Base-by-base conservation (phyloP, 2,888 invertebrate genomes). In the Parasteatoda lunata region DNA sequence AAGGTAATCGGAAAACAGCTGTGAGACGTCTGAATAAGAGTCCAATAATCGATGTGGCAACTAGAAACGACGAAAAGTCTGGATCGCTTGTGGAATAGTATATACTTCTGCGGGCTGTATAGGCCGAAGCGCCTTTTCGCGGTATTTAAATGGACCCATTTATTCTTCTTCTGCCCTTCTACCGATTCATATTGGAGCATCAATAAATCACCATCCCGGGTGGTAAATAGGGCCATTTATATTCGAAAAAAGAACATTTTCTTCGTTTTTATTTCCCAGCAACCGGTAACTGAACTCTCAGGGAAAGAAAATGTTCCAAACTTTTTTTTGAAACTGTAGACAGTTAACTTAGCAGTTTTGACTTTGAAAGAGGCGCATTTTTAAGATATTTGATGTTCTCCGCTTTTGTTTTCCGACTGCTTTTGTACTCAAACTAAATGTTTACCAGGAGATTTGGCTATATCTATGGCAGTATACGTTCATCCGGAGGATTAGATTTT, bases 81-180 rank as follows among this genome's bases (percentile, higher is more conserved):
- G 47, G n/a, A 68, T 15, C 66, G 47, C 13, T 30, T 47, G 69
- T 45, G 51, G 51, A 71, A 72, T 52, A 52, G 72, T 51, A 73
- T 72, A 72, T 73, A 59, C 72, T 30, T 65, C 77, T 64, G 81
- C 68, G 76, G 9, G 59, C 59, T 9, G 59, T 59, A n/a, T n/a
- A 59, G 59, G 11, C 30, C n/a, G n/a, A n/a, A 59, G 59, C 65
- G 75, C 69, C 81, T 82, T 82, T 82, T 82, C 82, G 69, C 45
- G 82, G 76, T 82, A 82, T 82, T 82, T 82, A 82, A 82, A 82
- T 82, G 70, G 82, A 80, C 72, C 80, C 82, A 76, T 75, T 76
- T 72, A 76, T 82, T 72, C 76, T 64, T 52, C 68, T 51, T 13
- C 71, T n/a, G 49, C 54, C 15, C n/a, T 30, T 69, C 70, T 15